A percentile compares a stretch with the other conserved stretches of the same genome.
Evolutionary conservation across 1,140 invertebrate genomes (phyloP).

Genomic region (Mercenaria mercenaria): DNA sequence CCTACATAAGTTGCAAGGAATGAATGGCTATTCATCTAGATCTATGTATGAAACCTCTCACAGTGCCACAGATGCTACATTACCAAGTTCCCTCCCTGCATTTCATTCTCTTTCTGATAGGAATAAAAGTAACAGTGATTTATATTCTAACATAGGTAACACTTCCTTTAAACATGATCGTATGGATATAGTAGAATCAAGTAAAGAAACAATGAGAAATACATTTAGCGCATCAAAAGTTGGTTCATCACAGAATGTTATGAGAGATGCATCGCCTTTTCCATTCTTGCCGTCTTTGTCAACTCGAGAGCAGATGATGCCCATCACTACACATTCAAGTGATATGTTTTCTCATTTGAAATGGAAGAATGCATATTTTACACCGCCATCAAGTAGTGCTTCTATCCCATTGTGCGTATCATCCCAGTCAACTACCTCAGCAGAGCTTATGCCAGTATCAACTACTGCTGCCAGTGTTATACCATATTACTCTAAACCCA

Average conservation of each 20-base stretch:
- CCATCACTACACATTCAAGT: not conserved
- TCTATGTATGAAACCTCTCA: not conserved
- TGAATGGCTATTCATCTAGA: not conserved
- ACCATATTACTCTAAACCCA: constrained; percentile 48
- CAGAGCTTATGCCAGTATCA: not conserved
- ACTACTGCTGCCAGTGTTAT: constrained; percentile 28
- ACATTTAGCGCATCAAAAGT: not conserved
- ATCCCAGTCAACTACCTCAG: constrained; percentile 19
- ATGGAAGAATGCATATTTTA: constrained; percentile 19
- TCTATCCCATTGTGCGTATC: not conserved
- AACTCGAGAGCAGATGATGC: not conserved
- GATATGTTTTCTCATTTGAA: constrained; percentile 11
- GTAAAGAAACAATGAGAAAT: not conserved
- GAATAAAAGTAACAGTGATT: not conserved
- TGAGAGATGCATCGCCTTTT: not conserved
- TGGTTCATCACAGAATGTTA: not conserved
- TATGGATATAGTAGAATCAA: not conserved
- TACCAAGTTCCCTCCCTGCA: not conserved
- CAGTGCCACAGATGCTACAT: not conserved
- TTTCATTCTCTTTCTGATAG: not conserved
- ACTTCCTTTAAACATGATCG: not conserved
- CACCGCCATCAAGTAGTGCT: not conserved
- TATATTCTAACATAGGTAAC: not conserved
- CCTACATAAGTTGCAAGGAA: constrained; percentile 30
- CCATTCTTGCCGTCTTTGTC: not conserved